A percentile compares a stretch with the other conserved stretches of the same genome.
These are phyloP conservation scores for Himalopsyche japonica DNA, from an alignment of 2,888 invertebrate genomes.

Conservation along the genomic window DNA sequence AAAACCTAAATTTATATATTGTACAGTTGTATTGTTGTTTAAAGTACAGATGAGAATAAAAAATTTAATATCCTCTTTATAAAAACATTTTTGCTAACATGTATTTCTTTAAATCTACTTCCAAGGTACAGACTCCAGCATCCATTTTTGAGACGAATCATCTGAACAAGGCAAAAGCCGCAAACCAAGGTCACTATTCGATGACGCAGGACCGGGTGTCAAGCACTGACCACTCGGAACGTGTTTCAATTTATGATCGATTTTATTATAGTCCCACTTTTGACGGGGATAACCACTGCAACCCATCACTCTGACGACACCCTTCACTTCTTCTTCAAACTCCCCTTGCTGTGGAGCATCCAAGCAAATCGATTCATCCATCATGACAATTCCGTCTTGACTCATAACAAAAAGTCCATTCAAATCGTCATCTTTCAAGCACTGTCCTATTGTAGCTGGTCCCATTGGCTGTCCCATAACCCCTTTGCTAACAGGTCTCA, in stretches of 20 bases:
- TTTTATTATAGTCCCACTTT: constrained; percentile 66
- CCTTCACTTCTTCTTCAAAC: constrained; percentile 56
- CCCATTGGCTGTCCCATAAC: constrained; percentile 71
- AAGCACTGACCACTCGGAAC: constrained; percentile 62
- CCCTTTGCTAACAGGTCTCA: constrained; percentile 64
- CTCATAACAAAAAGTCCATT: constrained; percentile 75
- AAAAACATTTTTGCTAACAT: no score
- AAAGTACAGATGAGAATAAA: no score
- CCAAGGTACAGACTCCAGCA: constrained; percentile 61
- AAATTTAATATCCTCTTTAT: no score
- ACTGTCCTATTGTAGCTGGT: constrained; percentile 68
- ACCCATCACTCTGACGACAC: constrained; percentile 70
- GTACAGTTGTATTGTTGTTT: no score
- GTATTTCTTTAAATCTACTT: constrained; percentile 46
- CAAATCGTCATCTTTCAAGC: constrained; percentile 62
- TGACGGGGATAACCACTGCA: constrained; percentile 71
- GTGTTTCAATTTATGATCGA: constrained; percentile 60
- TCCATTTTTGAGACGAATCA: constrained; percentile 60
- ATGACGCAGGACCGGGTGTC: constrained; percentile 50
- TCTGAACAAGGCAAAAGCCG: constrained; percentile 58
- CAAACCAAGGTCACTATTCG: constrained; percentile 55
- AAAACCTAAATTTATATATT: no score
- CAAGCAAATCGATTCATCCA: constrained; percentile 85
- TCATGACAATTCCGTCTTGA: constrained; percentile 74
- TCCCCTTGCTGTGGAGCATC: constrained; percentile 66